Evolutionary conservation across 2,888 invertebrate species (phyloP), one percentile per base, ranked within the genome.

Genomic region (Eupithecia insigniata): DNA sequence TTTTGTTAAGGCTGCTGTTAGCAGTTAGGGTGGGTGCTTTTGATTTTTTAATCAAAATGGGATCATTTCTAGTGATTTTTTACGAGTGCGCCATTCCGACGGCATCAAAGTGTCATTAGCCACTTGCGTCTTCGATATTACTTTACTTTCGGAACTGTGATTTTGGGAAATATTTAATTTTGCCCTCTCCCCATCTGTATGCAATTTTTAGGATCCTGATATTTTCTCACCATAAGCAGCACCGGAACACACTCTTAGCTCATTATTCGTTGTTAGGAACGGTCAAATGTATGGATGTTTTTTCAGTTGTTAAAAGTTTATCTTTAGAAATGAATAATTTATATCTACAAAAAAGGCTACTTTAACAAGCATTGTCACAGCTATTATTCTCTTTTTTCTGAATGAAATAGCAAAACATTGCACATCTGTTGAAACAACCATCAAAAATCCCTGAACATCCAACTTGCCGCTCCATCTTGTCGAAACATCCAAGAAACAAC

Each of bases 41-140:
- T 93, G 93, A 93, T 92, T 94, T 93, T 94, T 93, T 94, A 93
- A 94, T 94, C 93, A 94, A 93, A 93, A 93, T 91, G 88, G 91
- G 90, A 92, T 92, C 92, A 91, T 91, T 92, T 89, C 92, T 91
- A 92, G 93, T 93, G 93, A 92, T 92, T 93, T 92, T 94, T 93
- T 93, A 93, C 92, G 93, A 93, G 89, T 87, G 87, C 86, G 87
- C 90, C 92, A 88, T 91, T 91, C 88, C 84, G 89, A 77, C 85
- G 86, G 89, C 89, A 93, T 94, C 92, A 93, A 93, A 93, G 87
- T 85, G 90, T 93, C 93, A 92, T 94, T 93, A 94, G 92, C 87
- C 92, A 92, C 89, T 93, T 89, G 92, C 90, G 92, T 90, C 90
- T 90, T 87, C 88, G 90, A 92, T 93, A 94, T 93, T 94, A 86